A percentile compares a stretch with the other conserved stretches of the same genome.
These are phyloP conservation scores for Pheosia tremula DNA, from an alignment of 2,888 invertebrate species.

Conservation along the genomic window DNA sequence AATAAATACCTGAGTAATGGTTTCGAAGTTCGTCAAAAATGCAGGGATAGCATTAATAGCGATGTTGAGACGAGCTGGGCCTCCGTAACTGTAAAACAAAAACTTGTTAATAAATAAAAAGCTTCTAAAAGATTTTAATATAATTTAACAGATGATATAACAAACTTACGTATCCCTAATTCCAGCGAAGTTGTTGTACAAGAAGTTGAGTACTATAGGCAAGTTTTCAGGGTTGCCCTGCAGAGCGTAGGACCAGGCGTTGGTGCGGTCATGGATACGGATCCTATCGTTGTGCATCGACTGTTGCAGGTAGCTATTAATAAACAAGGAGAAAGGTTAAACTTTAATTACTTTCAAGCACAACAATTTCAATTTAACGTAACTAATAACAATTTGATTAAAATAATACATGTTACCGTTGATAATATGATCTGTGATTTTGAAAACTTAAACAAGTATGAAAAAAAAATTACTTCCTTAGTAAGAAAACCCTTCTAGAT, in stretches of 20 bases:
- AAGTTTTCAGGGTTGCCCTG: slow-evolving; percentile 83
- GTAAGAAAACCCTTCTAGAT: too few species aligned
- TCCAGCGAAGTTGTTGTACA: slow-evolving; percentile 54
- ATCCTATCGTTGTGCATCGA: slow-evolving; percentile 72
- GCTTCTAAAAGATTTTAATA: not conserved
- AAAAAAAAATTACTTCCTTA: too few species aligned
- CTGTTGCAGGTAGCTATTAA: slow-evolving; percentile 77
- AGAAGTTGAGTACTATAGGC: slow-evolving; percentile 78
- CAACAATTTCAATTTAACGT: too few species aligned
- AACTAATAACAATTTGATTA: too few species aligned
- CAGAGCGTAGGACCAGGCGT: slow-evolving; percentile 78
- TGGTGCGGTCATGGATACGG: slow-evolving; percentile 76
- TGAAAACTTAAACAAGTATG: too few species aligned
- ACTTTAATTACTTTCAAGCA: too few species aligned
- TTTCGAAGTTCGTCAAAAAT: slow-evolving; percentile 58
- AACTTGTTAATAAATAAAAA: not conserved
- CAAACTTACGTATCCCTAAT: slow-evolving; percentile 60
- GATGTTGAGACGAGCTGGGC: slow-evolving; percentile 56
- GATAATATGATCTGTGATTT: too few species aligned
- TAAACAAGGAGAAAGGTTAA: not conserved
- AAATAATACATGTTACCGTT: too few species aligned
- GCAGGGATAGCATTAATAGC: slow-evolving; percentile 56
- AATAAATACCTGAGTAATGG: slow-evolving; percentile 50
- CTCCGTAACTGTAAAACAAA: slow-evolving; percentile 60
- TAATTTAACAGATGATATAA: not conserved